Conservation (phyloP, 2,113 vertebrate genomes). For the Chrysemys picta region DNA sequence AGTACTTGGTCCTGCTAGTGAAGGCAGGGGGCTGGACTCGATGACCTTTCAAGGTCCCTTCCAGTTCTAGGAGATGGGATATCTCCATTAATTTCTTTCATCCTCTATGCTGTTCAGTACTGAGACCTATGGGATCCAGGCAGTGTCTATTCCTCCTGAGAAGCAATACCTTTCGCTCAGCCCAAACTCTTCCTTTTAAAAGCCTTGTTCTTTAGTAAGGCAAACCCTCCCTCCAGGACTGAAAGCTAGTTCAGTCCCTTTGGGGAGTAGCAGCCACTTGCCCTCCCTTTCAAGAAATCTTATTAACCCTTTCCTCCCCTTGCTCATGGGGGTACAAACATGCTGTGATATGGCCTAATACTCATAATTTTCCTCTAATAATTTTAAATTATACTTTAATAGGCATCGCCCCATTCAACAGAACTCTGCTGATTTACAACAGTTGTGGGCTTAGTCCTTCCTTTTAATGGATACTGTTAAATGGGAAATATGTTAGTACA, state of each 20-base stretch:
- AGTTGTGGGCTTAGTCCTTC: not conserved
- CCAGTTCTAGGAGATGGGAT: no score
- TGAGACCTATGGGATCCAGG: constrained; percentile 23
- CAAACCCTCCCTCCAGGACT: constrained; percentile 46
- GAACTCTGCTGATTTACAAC: constrained; percentile 10
- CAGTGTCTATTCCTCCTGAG: constrained; percentile 61
- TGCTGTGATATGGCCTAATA: not conserved
- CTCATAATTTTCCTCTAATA: not conserved
- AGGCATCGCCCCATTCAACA: not conserved
- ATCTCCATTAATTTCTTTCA: constrained; percentile 24
- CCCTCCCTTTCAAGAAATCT: constrained; percentile 63
- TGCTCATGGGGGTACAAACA: not conserved
- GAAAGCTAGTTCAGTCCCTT: not conserved
- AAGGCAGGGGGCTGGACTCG: no score
- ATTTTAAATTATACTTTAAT: no score
- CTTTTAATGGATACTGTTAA: constrained; percentile 3
- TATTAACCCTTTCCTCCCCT: constrained; percentile 19
- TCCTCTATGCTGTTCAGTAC: constrained; percentile 49
- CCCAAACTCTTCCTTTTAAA: constrained; percentile 39
- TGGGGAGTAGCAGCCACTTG: not conserved
- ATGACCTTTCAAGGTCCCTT: no score
- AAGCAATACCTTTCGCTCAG: constrained; percentile 49
- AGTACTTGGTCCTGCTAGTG: no score
- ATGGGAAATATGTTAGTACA: not conserved
- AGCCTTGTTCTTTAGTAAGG: constrained; percentile 32